Evolutionary conservation across 2,113 vertebrate genomes (phyloP).

Genomic region (Polypterus bichir): DNA sequence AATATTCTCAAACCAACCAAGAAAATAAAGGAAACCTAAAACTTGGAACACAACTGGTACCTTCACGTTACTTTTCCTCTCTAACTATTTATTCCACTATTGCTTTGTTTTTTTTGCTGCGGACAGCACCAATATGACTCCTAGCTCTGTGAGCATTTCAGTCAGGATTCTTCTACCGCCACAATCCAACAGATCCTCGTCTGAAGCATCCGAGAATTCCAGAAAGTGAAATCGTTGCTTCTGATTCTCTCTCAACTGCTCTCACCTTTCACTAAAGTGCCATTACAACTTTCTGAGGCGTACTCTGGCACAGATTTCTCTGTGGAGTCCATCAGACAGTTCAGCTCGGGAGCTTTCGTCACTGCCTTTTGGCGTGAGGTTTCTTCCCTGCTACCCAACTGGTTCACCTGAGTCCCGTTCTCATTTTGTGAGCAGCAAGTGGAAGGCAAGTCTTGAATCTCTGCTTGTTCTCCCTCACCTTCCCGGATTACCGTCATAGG

Average conservation of each 20-base stretch:
- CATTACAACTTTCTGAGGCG: constrained; percentile 37
- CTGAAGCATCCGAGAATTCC: constrained; percentile 18
- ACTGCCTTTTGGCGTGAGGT: constrained; percentile 17
- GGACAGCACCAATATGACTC: background rate
- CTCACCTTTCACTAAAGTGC: constrained; percentile 55
- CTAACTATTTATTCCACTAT: background rate
- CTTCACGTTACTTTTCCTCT: no score
- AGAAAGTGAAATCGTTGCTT: constrained; percentile 3
- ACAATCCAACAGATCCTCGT: background rate
- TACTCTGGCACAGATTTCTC: constrained; percentile 14
- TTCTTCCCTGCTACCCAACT: constrained; percentile 26
- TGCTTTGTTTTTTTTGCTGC: constrained; percentile 7
- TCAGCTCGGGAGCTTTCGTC: constrained; percentile 7
- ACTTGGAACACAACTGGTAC: no score
- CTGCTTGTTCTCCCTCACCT: constrained; percentile 71
- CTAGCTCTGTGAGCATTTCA: constrained; percentile 24
- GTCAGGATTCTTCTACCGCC: constrained; percentile 13
- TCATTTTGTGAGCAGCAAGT: constrained; percentile 21
- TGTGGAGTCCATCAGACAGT: constrained; percentile 19
- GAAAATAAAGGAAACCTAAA: no score
- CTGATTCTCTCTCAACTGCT: constrained; percentile 32
- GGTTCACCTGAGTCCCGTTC: constrained; percentile 22
- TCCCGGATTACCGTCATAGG: constrained; percentile 96
- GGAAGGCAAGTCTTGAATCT: constrained; percentile 43
- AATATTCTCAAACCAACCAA: no score